Evolutionary conservation across 1,140 invertebrate species (phyloP).

Genomic region (Zophobas atratus): DNA sequence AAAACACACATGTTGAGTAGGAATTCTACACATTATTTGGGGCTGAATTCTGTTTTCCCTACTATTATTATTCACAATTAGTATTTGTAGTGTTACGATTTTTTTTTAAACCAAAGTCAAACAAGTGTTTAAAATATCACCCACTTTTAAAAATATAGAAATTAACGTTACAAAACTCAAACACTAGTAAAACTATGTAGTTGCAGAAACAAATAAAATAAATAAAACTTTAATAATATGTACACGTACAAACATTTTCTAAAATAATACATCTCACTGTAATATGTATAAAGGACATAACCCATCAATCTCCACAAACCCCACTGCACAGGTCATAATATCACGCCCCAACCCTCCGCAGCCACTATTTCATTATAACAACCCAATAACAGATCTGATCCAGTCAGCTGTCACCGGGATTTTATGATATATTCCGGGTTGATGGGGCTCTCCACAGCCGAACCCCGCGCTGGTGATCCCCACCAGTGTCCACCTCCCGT

Average conservation of each 20-base stretch:
- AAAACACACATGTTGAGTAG: too few species aligned
- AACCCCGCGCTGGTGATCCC: constrained; percentile 91
- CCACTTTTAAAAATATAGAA: too few species aligned
- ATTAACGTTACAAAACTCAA: too few species aligned
- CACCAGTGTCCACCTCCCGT: constrained; percentile 82
- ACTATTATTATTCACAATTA: too few species aligned
- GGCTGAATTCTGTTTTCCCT: too few species aligned
- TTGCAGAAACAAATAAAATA: background rate
- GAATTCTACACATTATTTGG: too few species aligned
- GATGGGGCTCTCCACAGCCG: constrained; percentile 87
- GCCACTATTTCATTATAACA: constrained; percentile 30
- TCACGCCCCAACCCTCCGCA: constrained; percentile 1
- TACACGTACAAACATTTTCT: background rate
- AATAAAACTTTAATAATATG: background rate
- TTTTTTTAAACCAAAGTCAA: too few species aligned
- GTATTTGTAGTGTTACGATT: too few species aligned
- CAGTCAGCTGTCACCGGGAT: constrained; percentile 80
- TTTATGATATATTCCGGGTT: constrained; percentile 90
- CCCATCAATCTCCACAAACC: constrained; percentile 17
- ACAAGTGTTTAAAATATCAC: too few species aligned
- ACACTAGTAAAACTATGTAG: background rate
- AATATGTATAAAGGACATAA: background rate
- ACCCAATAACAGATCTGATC: constrained; percentile 74
- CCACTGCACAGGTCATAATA: constrained; percentile 4
- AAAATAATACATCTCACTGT: constrained; percentile 18